Percentiles rank a stretch among this genome's conserved stretches.
Evolutionary conservation across 2,888 invertebrate genomes (phyloP).

Genomic region (Scotopteryx bipunctaria): DNA sequence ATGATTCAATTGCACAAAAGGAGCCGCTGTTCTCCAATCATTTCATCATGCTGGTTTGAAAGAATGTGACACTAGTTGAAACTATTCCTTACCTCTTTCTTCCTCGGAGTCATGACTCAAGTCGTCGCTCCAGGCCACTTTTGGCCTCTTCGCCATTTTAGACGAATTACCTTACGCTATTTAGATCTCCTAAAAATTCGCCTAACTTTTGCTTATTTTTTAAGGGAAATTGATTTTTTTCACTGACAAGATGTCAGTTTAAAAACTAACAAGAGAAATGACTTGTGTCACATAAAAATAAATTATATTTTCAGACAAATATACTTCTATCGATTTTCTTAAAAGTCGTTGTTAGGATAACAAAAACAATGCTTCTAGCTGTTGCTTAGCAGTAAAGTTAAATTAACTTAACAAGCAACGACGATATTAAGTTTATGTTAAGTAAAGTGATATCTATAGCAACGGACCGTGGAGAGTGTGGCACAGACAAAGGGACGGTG

Average conservation of each 20-base stretch:
- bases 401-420: neutral
- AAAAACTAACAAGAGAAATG: constrained; percentile 2
- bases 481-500: no score
- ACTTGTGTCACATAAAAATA: neutral
- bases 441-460: no score
- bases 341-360: constrained; percentile 10
- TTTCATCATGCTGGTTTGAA: no score
- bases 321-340: no score
- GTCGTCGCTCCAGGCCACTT: constrained; percentile 78
- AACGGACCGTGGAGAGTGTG: no score
- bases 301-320: no score
- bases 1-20: no score
- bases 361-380: neutral
- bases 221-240: constrained; percentile 5
- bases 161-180: constrained; percentile 15
- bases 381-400: constrained; percentile 11
- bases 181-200: constrained; percentile 12
- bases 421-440: neutral
- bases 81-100: constrained; percentile 64
- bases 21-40: no score
- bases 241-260: constrained; percentile 15
- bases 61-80: no score
- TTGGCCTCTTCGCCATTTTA: constrained; percentile 56
- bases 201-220: constrained; percentile 22
- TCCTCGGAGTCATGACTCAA: constrained; percentile 78